These are phyloP conservation scores for Cairina moschata DNA, from an alignment of 2,113 vertebrate genomes.

Conservation along the genomic window DNA sequence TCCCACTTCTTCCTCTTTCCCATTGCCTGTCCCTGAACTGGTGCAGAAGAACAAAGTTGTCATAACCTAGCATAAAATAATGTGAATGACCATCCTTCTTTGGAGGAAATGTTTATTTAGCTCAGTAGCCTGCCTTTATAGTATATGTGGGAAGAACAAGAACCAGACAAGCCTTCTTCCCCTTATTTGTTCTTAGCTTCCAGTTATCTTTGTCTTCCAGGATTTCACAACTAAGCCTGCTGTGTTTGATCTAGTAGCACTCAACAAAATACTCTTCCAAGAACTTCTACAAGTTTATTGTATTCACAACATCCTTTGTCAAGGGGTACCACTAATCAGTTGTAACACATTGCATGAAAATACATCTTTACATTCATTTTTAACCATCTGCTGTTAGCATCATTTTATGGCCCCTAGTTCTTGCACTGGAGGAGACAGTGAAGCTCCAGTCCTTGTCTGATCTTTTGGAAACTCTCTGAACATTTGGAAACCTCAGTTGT, in stretches of 20 bases:
- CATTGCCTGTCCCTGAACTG: neutral
- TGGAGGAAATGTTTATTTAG: neutral
- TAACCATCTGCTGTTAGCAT: neutral
- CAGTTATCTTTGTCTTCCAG: neutral
- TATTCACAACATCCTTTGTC: neutral
- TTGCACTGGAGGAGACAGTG: neutral
- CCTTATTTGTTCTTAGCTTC: neutral
- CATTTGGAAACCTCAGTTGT: neutral
- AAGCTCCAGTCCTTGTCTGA: neutral
- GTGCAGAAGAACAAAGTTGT: neutral
- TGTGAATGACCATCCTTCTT: neutral
- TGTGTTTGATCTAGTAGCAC: neutral
- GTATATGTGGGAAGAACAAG: neutral
- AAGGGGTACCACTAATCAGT: neutral
- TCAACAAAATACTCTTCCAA: neutral
- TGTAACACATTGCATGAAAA: neutral
- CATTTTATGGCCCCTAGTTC: neutral
- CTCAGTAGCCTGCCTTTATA: neutral
- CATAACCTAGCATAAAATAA: neutral
- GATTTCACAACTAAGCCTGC: neutral
- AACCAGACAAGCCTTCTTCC: neutral
- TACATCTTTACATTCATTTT: neutral
- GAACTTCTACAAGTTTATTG: neutral
- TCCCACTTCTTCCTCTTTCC: neutral
- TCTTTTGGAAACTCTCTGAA: accelerated